phyloP scores from a whole-genome alignment of 2,888 invertebrate species.

The Orchesella flavescens region DNA sequence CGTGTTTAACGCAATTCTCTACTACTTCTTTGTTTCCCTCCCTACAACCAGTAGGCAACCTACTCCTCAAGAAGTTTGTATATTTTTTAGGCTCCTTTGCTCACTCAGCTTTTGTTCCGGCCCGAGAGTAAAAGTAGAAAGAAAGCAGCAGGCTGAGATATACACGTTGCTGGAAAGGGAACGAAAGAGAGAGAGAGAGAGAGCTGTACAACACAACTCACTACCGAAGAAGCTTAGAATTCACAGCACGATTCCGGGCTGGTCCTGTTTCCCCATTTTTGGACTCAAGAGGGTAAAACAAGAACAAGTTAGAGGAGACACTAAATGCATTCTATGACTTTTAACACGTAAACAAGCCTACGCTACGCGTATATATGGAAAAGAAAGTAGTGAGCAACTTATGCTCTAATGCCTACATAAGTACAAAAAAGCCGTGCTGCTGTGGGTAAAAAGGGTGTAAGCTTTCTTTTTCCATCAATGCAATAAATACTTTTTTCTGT shows the following conservation, averaged over 20 bases:
- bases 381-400: constrained; percentile 12
- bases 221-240: constrained; percentile 19
- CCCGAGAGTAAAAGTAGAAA: not conserved
- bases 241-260: constrained; percentile 37
- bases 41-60: not conserved
- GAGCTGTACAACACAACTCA: not conserved
- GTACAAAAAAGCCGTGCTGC: not conserved
- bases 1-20: not conserved
- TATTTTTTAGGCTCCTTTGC: not conserved
- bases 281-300: constrained; percentile 33
- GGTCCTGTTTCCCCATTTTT: constrained; percentile 36
- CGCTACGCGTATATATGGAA: not conserved
- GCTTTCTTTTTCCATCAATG: constrained; percentile 10
- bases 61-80: too few relatives aligned
- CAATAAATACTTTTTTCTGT: not conserved
- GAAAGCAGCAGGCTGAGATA: not conserved
- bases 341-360: not conserved
- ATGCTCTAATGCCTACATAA: constrained; percentile 13
- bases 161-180: not conserved
- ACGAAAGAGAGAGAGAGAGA: too few relatives aligned
- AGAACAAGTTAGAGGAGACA: constrained; percentile 14
- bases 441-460: not conserved
- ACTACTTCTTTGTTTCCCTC: not conserved
- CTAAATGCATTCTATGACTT: constrained; percentile 11
- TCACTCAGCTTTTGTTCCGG: not conserved